phyloP scores from a whole-genome alignment of 1,140 invertebrate species.

The Drosophila simulans region DNA sequence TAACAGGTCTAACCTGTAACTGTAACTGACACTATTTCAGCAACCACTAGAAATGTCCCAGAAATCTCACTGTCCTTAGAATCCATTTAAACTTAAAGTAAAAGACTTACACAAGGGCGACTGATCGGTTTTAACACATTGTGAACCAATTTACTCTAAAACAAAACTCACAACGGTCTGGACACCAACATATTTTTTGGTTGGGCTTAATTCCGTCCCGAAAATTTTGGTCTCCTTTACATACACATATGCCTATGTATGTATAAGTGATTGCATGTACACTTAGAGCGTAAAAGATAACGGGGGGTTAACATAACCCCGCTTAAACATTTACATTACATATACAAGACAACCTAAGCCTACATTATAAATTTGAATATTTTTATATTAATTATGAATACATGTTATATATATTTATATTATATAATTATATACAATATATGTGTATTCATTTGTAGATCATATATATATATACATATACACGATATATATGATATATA shows the following conservation, averaged over 20 bases:
- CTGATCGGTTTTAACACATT: too few species aligned
- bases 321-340: conserved; percentile 48
- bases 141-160: background rate
- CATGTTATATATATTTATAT: background rate
- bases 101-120: too few species aligned
- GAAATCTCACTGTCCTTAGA: too few species aligned
- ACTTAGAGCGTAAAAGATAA: conserved; percentile 42
- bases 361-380: conserved; percentile 14
- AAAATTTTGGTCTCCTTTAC: conserved; percentile 3
- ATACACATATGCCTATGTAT: conserved; percentile 1
- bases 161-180: background rate
- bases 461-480: too few species aligned
- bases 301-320: conserved; percentile 73
- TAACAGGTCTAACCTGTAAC: too few species aligned
- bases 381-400: conserved; percentile 1
- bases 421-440: background rate
- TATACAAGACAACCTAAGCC: conserved; percentile 44
- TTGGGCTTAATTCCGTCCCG: background rate
- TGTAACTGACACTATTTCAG: too few species aligned
- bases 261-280: conserved; percentile 48
- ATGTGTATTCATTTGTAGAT: background rate
- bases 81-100: too few species aligned
- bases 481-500: too few species aligned
- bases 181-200: background rate
- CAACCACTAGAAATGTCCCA: too few species aligned